Evolutionary conservation across 2,113 vertebrate species (phyloP).

Genomic region (Lates calcarifer): DNA sequence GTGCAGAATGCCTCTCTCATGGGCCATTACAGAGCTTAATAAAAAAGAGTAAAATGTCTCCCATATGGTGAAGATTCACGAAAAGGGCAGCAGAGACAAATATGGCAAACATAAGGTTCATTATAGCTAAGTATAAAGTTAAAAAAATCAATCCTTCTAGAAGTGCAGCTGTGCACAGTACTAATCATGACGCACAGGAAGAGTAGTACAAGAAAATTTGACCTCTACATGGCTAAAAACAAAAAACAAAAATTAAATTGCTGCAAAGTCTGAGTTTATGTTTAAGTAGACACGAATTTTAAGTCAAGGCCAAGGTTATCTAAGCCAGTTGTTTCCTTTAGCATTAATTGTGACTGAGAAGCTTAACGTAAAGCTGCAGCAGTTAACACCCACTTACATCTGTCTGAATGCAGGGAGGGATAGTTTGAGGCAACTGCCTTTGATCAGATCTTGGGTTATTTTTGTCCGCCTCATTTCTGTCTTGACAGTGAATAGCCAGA

Average conservation of each 20-base stretch:
- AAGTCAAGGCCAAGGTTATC: background rate
- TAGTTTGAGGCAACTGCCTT: conserved; percentile 47
- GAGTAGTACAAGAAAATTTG: background rate
- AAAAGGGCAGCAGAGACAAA: conserved; percentile 31
- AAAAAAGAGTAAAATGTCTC: conserved; percentile 43
- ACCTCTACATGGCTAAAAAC: background rate
- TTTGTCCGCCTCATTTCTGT: conserved; percentile 39
- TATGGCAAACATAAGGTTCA: conserved; percentile 26
- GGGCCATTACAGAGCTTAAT: conserved; percentile 25
- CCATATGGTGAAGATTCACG: conserved; percentile 43
- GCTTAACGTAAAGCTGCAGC: conserved; percentile 29
- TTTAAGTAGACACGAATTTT: background rate
- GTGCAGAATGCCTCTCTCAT: conserved; percentile 9
- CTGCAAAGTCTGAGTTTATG: background rate
- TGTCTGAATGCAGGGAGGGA: conserved; percentile 32
- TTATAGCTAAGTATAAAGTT: conserved; percentile 55
- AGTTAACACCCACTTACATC: conserved; percentile 28
- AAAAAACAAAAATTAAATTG: background rate
- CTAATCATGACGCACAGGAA: background rate
- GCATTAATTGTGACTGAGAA: background rate
- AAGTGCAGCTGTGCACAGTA: background rate
- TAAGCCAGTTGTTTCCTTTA: background rate
- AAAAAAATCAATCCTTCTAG: no score
- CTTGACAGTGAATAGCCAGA: conserved; percentile 24
- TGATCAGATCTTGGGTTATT: conserved; percentile 54